phyloP scores from a whole-genome alignment of 64 coral and sea anemone species.

The Porites lutea region DNA sequence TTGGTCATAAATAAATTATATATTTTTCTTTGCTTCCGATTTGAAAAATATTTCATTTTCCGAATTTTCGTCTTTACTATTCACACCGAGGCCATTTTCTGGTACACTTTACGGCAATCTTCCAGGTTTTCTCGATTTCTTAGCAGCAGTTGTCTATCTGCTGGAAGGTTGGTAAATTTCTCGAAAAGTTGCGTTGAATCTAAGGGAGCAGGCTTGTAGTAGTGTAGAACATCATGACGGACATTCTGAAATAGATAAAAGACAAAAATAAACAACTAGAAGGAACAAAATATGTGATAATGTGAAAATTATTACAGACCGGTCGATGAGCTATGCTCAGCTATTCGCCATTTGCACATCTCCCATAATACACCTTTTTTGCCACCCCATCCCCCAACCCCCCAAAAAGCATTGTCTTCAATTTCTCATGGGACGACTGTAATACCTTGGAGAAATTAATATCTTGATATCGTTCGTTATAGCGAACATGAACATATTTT shows the following conservation, averaged over 20 bases:
- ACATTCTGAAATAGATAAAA: slow-evolving; percentile 23
- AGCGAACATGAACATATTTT: no score
- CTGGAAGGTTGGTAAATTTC: slow-evolving; percentile 54
- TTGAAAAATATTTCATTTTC: background rate
- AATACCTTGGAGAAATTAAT: no score
- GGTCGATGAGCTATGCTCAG: no score
- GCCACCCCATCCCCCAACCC: no score
- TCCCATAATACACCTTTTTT: no score
- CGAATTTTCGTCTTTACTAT: background rate
- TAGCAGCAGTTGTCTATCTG: slow-evolving; percentile 49
- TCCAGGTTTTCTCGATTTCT: slow-evolving; percentile 40
- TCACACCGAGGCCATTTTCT: slow-evolving; percentile 3
- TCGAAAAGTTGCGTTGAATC: slow-evolving; percentile 39
- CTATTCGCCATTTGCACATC: no score
- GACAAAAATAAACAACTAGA: background rate
- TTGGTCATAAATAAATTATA: no score
- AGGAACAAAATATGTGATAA: background rate
- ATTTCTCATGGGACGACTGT: no score
- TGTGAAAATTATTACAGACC: no score
- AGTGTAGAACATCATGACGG: slow-evolving; percentile 53
- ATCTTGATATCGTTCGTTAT: no score
- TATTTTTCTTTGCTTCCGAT: background rate
- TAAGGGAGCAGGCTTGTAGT: slow-evolving; percentile 34
- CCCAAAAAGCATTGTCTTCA: no score
- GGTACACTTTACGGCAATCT: slow-evolving; percentile 33